Evolutionary conservation across 2,113 vertebrate genomes (phyloP), one percentile per base, ranked within the genome.

Genomic region (Pao palembangensis): DNA sequence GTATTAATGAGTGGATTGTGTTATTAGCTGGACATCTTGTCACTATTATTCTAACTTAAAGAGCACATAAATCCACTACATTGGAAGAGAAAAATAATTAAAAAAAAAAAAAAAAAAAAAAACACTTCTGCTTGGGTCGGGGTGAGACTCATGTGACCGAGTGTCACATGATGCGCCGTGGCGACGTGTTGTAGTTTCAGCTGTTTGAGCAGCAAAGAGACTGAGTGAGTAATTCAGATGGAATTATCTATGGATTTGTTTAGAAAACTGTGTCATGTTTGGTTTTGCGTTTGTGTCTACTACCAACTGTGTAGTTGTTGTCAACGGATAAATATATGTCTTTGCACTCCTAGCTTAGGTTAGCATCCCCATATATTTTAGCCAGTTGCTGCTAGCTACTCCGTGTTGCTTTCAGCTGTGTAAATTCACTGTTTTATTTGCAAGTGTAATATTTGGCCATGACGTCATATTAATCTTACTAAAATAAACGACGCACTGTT

Each of bases 141-240:
- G 14, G 34, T 11, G 20, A 3, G 6, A 47, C 0, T 43, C 72
- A 84, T 61, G 79, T 82, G 87, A 90, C 72, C 1, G 16, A 1
- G 47, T 18, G 84, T 88, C 88, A 91, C 84, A 78, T 91, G 90
- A 90, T 10, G 43, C 51, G 67, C 44, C 55, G 83, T 81, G 80
- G 82, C 72, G 74, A 25, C 2, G 61, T 82, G 84, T 77, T 75
- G 71, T 70, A 42, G 63, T 68, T 82, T 85, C 89, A 83, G 73
- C 83, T 80, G 82, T 49, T 61, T 18, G n/a, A 41, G 7, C 51
- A 38, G 43, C 7, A 59, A 52, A 46, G 12, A 3, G 0, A 12
- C 71, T 12, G 31, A 82, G 88, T 89, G 75, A 73, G 75, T 51
- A 12, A 49, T 20, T 20, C 23, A 31, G 51, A 5, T 1, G 8